These are phyloP conservation scores for Pimephales promelas DNA, from an alignment of 2,113 vertebrate species.

Conservation along the genomic window DNA sequence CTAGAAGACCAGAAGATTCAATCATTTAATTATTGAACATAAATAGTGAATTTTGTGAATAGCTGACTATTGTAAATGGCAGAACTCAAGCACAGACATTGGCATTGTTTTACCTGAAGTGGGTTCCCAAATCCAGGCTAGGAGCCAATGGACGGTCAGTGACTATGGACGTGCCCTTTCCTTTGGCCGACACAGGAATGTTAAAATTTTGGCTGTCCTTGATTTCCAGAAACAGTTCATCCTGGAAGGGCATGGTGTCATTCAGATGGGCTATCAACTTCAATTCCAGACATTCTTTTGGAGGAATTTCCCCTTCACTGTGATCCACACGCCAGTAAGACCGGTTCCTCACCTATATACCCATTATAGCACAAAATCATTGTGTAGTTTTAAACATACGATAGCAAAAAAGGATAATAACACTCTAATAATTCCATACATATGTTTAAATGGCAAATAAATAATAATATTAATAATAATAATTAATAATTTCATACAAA, in stretches of 20 bases:
- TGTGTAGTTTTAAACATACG: not conserved
- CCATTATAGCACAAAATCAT: not conserved
- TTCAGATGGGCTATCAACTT: constrained; percentile 78
- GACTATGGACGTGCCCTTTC: constrained; percentile 84
- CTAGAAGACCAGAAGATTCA: constrained; percentile 64
- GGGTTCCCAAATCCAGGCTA: constrained; percentile 79
- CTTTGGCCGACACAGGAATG: constrained; percentile 74
- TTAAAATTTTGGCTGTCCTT: constrained; percentile 68
- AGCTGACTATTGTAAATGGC: not conserved
- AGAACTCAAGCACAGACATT: not conserved
- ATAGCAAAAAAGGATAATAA: not conserved
- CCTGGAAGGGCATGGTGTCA: constrained; percentile 76
- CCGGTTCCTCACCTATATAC: constrained; percentile 65
- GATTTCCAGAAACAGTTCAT: constrained; percentile 74
- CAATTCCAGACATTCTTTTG: constrained; percentile 70
- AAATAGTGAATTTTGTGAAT: not conserved
- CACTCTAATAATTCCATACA: not conserved
- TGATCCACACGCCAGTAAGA: constrained; percentile 81
- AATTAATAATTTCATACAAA: not conserved
- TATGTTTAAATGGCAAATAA: not conserved
- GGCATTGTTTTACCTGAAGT: constrained; percentile 80
- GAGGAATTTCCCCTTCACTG: constrained; percentile 74
- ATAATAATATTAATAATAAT: too few relatives aligned
- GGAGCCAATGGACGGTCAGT: constrained; percentile 80
- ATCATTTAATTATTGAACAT: not conserved